Conservation (phyloP, 2,797 vertebrate genomes). For the Silurus lanzhouensis region DNA sequence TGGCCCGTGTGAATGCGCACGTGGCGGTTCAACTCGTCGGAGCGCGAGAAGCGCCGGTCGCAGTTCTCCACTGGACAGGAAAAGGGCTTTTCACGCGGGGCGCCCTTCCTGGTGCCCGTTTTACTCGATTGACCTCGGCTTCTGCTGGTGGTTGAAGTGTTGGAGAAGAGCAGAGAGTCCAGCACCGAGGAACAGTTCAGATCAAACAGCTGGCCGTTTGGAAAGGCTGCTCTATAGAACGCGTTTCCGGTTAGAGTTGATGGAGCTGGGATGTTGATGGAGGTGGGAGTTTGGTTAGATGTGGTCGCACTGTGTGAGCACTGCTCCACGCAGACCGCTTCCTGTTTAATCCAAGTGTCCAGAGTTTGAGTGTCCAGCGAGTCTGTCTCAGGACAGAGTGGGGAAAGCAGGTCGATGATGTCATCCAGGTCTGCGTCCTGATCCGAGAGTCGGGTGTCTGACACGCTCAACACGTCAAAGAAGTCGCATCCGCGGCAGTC, state of each 20-base stretch:
- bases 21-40: conserved; percentile 91
- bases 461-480: conserved; percentile 66
- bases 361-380: conserved; percentile 44
- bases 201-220: conserved; percentile 40
- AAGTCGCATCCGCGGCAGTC: conserved; percentile 67
- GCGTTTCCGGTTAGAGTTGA: conserved; percentile 58
- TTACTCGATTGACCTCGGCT: conserved; percentile 62
- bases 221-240: conserved; percentile 48
- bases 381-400: conserved; percentile 63
- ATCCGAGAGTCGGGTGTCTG: conserved; percentile 64
- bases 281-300: conserved; percentile 51
- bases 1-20: conserved; percentile 94
- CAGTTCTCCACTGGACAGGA: conserved; percentile 85
- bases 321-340: conserved; percentile 68
- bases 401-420: conserved; percentile 66
- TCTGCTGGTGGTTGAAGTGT: conserved; percentile 66
- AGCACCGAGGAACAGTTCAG: conserved; percentile 51
- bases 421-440: conserved; percentile 68
- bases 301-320: conserved; percentile 59
- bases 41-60: conserved; percentile 89
- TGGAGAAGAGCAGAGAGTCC: conserved; percentile 70
- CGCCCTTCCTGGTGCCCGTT: conserved; percentile 73
- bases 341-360: conserved; percentile 70
- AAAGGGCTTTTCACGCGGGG: conserved; percentile 81
- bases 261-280: conserved; percentile 43